Evolutionary conservation across 2,797 vertebrate species (phyloP).

Genomic region (Karalla daura): DNA sequence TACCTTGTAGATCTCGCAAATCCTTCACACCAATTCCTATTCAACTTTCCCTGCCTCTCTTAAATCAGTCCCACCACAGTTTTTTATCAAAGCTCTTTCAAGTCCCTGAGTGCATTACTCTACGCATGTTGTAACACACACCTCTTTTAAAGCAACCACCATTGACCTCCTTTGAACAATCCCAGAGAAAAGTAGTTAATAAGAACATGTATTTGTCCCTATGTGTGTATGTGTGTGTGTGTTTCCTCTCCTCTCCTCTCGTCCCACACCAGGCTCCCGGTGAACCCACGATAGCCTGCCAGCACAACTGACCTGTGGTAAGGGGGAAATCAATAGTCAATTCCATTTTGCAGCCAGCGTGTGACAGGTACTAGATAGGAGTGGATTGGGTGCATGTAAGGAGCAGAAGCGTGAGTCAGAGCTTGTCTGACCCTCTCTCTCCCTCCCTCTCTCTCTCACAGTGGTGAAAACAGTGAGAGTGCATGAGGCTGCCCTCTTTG

Average conservation of each 20-base stretch:
- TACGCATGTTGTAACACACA: conserved; percentile 10
- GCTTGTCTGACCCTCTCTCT: conserved; percentile 61
- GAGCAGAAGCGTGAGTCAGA: conserved; percentile 76
- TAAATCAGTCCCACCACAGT: conserved; percentile 1
- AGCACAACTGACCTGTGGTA: conserved; percentile 81
- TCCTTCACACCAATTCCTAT: not conserved
- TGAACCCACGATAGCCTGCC: conserved; percentile 70
- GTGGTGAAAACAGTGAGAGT: conserved; percentile 40
- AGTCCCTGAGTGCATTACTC: conserved; percentile 1
- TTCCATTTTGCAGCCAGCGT: conserved; percentile 83
- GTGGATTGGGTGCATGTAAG: conserved; percentile 85
- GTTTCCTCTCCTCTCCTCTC: conserved; percentile 55
- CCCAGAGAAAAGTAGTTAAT: conserved; percentile 53
- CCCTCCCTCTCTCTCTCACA: not conserved
- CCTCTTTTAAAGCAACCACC: conserved; percentile 22
- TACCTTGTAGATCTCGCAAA: not conserved
- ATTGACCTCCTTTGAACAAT: conserved; percentile 28
- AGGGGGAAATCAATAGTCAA: conserved; percentile 87
- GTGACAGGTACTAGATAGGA: conserved; percentile 87
- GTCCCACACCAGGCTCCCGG: conserved; percentile 54
- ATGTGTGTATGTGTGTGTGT: conserved; percentile 36
- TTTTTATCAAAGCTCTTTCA: not conserved
- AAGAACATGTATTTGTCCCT: conserved; percentile 41
- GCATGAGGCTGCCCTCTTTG: conserved; percentile 21
- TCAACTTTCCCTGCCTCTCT: not conserved